A percentile compares a stretch with the other conserved stretches of the same genome.
These are phyloP conservation scores for Ennomos fuscantarius DNA, from an alignment of 2,888 invertebrate genomes.

Conservation along the genomic window DNA sequence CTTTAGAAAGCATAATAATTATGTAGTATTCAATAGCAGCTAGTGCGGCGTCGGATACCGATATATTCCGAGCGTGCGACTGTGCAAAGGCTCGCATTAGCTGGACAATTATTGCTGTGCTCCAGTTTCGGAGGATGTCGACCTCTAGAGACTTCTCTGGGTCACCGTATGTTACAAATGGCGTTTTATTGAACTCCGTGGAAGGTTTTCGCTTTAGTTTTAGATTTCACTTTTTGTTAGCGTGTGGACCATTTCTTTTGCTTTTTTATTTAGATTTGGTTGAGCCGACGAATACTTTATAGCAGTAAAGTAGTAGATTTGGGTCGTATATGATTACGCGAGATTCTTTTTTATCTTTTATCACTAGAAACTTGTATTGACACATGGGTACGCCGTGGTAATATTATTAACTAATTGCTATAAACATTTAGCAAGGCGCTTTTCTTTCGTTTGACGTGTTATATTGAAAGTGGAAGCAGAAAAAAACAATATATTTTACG, in stretches of 20 bases:
- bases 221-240: constrained; percentile 3
- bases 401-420: too few relatives aligned
- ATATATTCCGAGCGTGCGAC: neutral
- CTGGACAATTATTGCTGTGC: constrained; percentile 13
- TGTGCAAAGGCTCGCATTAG: constrained; percentile 1
- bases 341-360: too few relatives aligned
- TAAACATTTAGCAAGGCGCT: too few relatives aligned
- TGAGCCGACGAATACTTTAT: neutral
- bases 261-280: neutral
- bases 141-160: constrained; percentile 19
- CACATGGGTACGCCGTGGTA: too few relatives aligned
- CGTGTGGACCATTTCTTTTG: too few relatives aligned
- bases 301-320: too few relatives aligned
- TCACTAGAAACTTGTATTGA: too few relatives aligned
- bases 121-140: constrained; percentile 22
- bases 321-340: too few relatives aligned
- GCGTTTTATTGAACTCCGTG: constrained; percentile 8
- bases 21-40: neutral
- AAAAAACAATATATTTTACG: too few relatives aligned
- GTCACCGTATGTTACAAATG: constrained; percentile 5
- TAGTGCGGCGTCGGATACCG: neutral
- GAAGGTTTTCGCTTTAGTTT: neutral
- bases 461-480: too few relatives aligned
- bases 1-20: too few relatives aligned
- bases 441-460: too few relatives aligned